phyloP scores from a whole-genome alignment of 1,140 invertebrate species.

The Ladona fulva region DNA sequence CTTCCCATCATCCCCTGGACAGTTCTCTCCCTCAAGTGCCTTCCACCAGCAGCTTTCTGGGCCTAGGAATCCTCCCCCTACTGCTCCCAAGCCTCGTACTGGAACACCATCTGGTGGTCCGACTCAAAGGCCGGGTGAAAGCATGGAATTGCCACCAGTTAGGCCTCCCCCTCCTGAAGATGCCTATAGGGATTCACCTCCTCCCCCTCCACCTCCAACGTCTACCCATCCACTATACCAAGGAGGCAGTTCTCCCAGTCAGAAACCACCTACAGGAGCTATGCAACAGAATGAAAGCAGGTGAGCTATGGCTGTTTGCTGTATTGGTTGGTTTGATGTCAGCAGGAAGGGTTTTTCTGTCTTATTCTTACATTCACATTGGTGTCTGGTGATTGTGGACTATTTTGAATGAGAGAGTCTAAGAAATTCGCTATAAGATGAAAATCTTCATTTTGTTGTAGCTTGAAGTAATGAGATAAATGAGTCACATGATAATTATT shows the following conservation, averaged over 20 bases:
- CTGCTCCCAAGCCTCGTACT: conserved; percentile 18
- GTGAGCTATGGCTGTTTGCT: background rate
- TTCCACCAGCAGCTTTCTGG: background rate
- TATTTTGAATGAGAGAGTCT: too few species aligned
- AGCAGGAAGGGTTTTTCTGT: too few species aligned
- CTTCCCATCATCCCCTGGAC: conserved; percentile 17
- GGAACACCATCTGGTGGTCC: conserved; percentile 13
- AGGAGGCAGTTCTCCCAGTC: conserved; percentile 15
- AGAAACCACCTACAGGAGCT: background rate
- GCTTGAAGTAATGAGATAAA: too few species aligned
- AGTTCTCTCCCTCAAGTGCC: conserved; percentile 13
- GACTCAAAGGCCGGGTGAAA: conserved; percentile 29
- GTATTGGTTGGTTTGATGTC: too few species aligned
- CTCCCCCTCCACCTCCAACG: conserved; percentile 55
- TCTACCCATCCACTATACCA: conserved; percentile 62
- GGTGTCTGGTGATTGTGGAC: too few species aligned
- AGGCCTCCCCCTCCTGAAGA: conserved; percentile 30
- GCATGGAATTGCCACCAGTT: conserved; percentile 29
- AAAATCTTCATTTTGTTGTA: too few species aligned
- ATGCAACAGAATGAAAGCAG: background rate
- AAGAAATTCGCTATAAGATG: too few species aligned
- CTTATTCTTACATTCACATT: too few species aligned
- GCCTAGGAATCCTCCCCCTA: conserved; percentile 10
- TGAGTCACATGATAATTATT: too few species aligned
- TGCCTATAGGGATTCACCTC: conserved; percentile 45